A percentile compares a stretch with the other conserved stretches of the same genome.
phyloP scores from a whole-genome alignment of 2,888 invertebrate species.

The Pheosia tremula region DNA sequence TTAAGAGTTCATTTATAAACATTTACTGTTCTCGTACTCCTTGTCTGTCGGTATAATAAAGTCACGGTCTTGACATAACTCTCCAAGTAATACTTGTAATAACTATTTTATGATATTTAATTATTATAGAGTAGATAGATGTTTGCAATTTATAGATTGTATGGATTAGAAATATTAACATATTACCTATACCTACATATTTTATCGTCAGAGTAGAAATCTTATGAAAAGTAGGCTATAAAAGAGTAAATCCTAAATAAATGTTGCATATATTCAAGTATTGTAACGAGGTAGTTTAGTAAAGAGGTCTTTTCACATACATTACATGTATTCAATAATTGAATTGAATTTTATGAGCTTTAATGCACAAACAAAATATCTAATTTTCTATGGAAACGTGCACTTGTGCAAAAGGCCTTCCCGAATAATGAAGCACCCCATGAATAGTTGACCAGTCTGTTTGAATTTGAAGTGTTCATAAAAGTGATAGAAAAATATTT shows the following conservation, averaged over 20 bases:
- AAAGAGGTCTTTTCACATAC: slow-evolving; percentile 32
- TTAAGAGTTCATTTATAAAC: slow-evolving; percentile 65
- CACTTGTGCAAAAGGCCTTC: slow-evolving; percentile 44
- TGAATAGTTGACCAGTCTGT: slow-evolving; percentile 72
- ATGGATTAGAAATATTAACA: slow-evolving; percentile 54
- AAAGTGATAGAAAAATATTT: slow-evolving; percentile 81
- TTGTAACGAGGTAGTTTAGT: slow-evolving; percentile 17
- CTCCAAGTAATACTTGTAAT: slow-evolving; percentile 41
- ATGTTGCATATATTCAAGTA: slow-evolving; percentile 31
- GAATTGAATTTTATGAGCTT: slow-evolving; percentile 37
- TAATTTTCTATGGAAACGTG: slow-evolving; percentile 44
- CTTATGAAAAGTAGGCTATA: slow-evolving; percentile 56
- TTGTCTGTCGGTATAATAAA: slow-evolving; percentile 44
- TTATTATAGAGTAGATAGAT: slow-evolving; percentile 66
- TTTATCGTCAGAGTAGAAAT: slow-evolving; percentile 66
- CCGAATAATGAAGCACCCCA: slow-evolving; percentile 50
- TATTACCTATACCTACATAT: slow-evolving; percentile 48
- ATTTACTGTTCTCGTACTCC: slow-evolving; percentile 68
- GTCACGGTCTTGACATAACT: slow-evolving; percentile 38
- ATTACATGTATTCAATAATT: slow-evolving; percentile 30
- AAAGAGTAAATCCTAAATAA: slow-evolving; percentile 38
- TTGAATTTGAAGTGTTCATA: slow-evolving; percentile 79
- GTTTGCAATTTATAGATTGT: slow-evolving; percentile 61
- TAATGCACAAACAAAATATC: slow-evolving; percentile 29
- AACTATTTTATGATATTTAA: slow-evolving; percentile 54